phyloP scores from a whole-genome alignment of 2,797 vertebrate species.

The Pygocentrus nattereri region DNA sequence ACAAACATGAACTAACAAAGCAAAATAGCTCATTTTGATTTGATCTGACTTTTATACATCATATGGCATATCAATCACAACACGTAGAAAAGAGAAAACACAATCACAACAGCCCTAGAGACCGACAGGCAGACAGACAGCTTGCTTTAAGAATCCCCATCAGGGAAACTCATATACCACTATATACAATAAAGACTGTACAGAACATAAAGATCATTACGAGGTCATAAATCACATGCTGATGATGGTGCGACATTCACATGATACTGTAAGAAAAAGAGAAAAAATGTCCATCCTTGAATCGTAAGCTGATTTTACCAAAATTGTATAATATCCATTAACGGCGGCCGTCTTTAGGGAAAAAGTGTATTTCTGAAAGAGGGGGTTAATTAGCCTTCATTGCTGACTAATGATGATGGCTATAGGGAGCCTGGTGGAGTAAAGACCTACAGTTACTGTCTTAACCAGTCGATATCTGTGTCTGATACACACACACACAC shows the following conservation, averaged over 20 bases:
- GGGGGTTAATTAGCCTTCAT: background rate
- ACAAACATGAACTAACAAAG: too few relatives aligned
- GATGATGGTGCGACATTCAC: background rate
- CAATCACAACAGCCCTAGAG: background rate
- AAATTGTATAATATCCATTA: conserved; percentile 5
- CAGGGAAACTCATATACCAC: too few relatives aligned
- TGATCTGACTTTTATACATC: too few relatives aligned
- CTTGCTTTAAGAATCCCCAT: too few relatives aligned
- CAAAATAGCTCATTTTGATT: too few relatives aligned
- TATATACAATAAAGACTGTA: too few relatives aligned
- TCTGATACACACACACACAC: background rate
- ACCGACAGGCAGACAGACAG: too few relatives aligned
- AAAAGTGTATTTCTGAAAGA: background rate
- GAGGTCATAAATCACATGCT: too few relatives aligned
- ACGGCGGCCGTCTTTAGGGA: background rate
- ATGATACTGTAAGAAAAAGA: background rate
- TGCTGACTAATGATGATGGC: background rate
- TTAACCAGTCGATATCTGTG: conserved; percentile 17
- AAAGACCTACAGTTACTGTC: background rate
- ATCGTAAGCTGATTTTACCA: background rate
- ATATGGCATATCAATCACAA: background rate
- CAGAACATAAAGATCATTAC: too few relatives aligned
- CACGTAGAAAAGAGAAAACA: background rate
- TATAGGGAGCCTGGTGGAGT: background rate
- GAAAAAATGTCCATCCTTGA: background rate